Percentiles rank a stretch among this genome's conserved stretches.
These are phyloP conservation scores for Ceratoteleas bidentatus DNA, from an alignment of 1,140 invertebrate species.

Conservation along the genomic window DNA sequence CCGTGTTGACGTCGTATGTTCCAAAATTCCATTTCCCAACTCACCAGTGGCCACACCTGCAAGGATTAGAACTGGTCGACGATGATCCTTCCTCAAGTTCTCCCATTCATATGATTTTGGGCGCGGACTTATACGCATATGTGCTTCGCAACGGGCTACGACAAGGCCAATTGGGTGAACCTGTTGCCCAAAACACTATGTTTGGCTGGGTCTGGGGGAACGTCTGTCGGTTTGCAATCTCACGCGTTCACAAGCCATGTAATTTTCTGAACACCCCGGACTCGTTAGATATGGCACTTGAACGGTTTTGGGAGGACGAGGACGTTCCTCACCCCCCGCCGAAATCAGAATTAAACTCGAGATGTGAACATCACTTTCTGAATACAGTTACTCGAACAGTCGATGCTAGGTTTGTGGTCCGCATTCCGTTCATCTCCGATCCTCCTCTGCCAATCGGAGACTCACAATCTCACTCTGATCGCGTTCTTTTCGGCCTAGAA, in stretches of 20 bases:
- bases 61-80: background rate
- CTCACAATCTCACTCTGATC: background rate
- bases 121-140: conserved; percentile 7
- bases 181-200: conserved; percentile 5
- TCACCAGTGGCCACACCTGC: background rate
- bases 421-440: background rate
- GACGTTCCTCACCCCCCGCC: background rate
- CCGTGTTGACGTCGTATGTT: background rate
- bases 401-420: background rate
- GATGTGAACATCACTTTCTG: background rate
- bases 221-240: background rate
- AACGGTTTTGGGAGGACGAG: conserved; percentile 27
- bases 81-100: background rate
- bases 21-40: background rate
- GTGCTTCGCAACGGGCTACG: background rate
- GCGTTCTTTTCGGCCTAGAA: background rate
- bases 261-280: background rate
- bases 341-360: background rate
- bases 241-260: background rate
- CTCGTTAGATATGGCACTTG: background rate
- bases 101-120: conserved; percentile 8
- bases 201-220: conserved; percentile 19
- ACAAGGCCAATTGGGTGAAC: background rate
- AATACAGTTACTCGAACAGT: background rate
- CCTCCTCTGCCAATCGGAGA: background rate